Base-by-base conservation (phyloP, 2,113 vertebrate genomes). In the Edolisoma coerulescens region DNA sequence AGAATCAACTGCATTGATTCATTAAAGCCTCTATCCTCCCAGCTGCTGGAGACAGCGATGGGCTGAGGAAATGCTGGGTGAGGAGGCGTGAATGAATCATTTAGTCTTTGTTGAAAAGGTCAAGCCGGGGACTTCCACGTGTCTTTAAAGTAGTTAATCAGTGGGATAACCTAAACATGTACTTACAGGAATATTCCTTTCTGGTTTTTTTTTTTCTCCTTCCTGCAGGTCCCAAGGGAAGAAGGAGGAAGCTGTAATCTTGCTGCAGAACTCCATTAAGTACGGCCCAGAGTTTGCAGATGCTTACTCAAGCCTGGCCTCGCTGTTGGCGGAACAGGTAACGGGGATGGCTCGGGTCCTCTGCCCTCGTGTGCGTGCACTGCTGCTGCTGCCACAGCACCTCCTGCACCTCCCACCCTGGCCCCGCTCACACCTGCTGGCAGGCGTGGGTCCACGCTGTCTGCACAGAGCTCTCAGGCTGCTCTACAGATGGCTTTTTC, bases 241-340 rank as follows among this genome's bases (percentile, higher is more conserved):
- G 87, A 98, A 98, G 87, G 97, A 98, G 15, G 99, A 99, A 93
- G 99, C 99, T 5, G 98, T 99, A 76, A 32, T 94, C 61, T 96
- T 99, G 63, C 95, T 99, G 86, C 98, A 94, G 79, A 98, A 99
- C 76, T 99, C 99, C 52, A 98, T 99, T 57, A 98, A 96, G 49
- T 98, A 98, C 0, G 99, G 99, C 30, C 98, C 99, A 6, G 98
- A 99, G 88, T 99, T 99, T 9, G 98, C 99, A 30, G 99, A 99
- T 64, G 99, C 99, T 7, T 99, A 99, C 87, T 99, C 99, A 37
- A 99, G 99, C 87, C 97, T 99, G 67, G 99, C 99, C 14, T 99
- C 99, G 0, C 97, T 99, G 28, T 96, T 99, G 32, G 99, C 99
- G 7, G 99, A 99, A 67, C 99, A 99, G 99, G 99, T 99, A 97